A percentile compares a stretch with the other conserved stretches of the same genome.
Conservation (phyloP, 1,140 invertebrate species). For the Rhagoletis pomonella region DNA sequence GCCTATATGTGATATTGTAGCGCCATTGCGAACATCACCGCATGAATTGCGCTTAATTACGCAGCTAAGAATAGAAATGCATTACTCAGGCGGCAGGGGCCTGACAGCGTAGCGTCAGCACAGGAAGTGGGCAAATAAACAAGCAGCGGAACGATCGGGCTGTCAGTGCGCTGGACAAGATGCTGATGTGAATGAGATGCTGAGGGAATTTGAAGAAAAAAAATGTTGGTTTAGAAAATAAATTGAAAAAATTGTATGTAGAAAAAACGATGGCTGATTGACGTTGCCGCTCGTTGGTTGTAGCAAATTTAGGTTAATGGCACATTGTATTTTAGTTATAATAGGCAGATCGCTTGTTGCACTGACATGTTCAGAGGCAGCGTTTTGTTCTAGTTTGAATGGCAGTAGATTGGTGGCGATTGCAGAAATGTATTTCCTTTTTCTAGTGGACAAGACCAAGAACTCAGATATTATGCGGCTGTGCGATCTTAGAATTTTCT, state of each 20-base stretch:
- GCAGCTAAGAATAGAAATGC: slow-evolving; percentile 39
- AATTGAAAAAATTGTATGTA: neutral
- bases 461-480: too few relatives aligned
- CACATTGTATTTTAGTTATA: neutral
- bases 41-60: slow-evolving; percentile 22
- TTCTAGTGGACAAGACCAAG: too few relatives aligned
- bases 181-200: too few relatives aligned
- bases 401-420: neutral
- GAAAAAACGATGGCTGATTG: neutral
- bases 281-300: neutral
- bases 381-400: neutral
- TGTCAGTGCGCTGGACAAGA: neutral
- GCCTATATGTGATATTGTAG: neutral
- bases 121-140: slow-evolving; percentile 47
- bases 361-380: neutral
- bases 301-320: slow-evolving; percentile 44
- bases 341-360: neutral
- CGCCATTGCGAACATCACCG: neutral
- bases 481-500: too few relatives aligned
- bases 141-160: neutral
- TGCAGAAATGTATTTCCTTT: too few relatives aligned
- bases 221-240: neutral
- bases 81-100: neutral
- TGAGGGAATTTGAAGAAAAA: too few relatives aligned
- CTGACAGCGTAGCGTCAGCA: neutral